phyloP scores from a whole-genome alignment of 2,113 vertebrate species.

The Gymnogyps californianus region DNA sequence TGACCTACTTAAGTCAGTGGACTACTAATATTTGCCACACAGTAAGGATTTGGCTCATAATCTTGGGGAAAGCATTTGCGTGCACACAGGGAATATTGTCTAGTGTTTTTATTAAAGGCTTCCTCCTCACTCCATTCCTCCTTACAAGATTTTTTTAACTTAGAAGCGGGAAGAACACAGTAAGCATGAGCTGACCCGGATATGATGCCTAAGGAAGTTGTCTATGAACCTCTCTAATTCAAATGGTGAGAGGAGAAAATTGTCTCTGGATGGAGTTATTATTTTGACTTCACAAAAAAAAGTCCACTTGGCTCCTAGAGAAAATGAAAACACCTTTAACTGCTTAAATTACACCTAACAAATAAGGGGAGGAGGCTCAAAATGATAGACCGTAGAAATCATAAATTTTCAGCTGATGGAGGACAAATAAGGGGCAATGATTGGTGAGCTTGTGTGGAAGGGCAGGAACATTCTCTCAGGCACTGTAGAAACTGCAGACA shows the following conservation, averaged over 20 bases:
- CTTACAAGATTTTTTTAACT: background rate
- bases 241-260: background rate
- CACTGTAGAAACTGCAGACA: background rate
- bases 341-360: background rate
- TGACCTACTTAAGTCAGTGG: constrained; percentile 45
- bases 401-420: background rate
- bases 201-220: background rate
- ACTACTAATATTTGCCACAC: constrained; percentile 29
- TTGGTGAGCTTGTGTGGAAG: background rate
- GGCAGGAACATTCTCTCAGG: background rate
- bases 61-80: constrained; percentile 8
- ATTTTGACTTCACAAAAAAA: background rate
- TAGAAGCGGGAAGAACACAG: background rate
- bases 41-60: constrained; percentile 40
- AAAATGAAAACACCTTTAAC: background rate
- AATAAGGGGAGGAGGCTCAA: background rate
- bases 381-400: background rate
- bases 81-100: constrained; percentile 11
- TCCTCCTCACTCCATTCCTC: background rate
- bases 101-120: constrained; percentile 20
- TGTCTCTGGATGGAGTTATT: background rate
- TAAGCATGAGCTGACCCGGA: background rate
- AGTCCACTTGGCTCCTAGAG: background rate
- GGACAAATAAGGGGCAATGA: background rate
- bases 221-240: background rate